Conservation (phyloP, 2,797 vertebrate genomes). For the Neosilurus hyrtlii region DNA sequence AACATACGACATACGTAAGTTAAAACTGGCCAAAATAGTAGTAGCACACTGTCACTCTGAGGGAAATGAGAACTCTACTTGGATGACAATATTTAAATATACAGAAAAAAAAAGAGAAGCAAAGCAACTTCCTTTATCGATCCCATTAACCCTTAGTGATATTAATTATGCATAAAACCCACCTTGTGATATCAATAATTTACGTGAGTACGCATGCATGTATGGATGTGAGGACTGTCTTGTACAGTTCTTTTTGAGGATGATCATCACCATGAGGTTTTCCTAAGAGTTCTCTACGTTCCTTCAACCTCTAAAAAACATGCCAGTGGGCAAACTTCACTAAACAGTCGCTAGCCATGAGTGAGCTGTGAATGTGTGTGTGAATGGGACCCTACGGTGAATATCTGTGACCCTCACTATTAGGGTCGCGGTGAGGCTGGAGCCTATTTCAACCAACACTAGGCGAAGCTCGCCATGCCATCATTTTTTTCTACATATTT, state of each 20-base stretch:
- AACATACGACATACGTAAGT: not conserved
- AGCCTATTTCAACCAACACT: no score
- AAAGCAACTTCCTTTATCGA: constrained; percentile 13
- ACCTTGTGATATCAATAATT: constrained; percentile 12
- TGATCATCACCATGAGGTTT: not conserved
- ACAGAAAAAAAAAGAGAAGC: not conserved
- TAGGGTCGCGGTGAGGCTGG: no score
- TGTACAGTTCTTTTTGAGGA: no score
- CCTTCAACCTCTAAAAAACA: not conserved
- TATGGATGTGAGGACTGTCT: not conserved
- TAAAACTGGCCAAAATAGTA: not conserved
- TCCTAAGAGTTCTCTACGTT: not conserved
- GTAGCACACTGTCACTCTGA: not conserved
- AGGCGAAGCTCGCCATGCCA: no score
- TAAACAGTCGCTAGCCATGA: not conserved
- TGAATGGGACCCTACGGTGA: not conserved
- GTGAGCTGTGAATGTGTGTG: not conserved
- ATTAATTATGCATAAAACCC: constrained; percentile 11
- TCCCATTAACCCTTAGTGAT: constrained; percentile 16
- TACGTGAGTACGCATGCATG: not conserved
- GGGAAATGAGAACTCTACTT: not conserved
- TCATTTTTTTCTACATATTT: no score
- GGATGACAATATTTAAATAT: not conserved
- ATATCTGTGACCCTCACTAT: not conserved
- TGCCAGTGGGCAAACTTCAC: no score